Base-by-base conservation (phyloP, 2,113 vertebrate species). In the Paralichthys olivaceus region DNA sequence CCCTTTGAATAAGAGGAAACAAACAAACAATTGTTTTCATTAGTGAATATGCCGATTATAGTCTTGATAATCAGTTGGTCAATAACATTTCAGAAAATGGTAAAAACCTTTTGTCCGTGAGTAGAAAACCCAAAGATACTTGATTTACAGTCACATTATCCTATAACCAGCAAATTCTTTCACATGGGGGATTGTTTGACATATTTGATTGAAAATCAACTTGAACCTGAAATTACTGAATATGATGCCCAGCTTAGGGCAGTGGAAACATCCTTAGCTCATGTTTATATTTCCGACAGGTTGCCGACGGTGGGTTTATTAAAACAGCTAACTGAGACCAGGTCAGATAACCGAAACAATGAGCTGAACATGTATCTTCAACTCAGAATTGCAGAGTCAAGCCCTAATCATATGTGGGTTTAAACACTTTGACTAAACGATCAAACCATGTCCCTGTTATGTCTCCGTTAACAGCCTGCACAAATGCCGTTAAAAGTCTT, bases 401-500 rank as follows among this genome's bases (percentile, higher is more conserved):
- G 37, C 37, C 37, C 37, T 40, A 40, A 40, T 40, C 12, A 40
- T 40, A 9, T 40, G 37, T 40, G 37, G 37, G 12, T 4, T 40
- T 40, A 12, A 11, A 13, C 12, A 40, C 12, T 11, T 40, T 40
- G 37, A 13, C 37, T 1, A 40, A 40, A 13, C 28, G 3, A 29
- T 29, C 28, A 43, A 43, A 43, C 8, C 40, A 43, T 43, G 7
- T 43, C 40, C 40, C 8, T 43, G 40, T 43, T 43, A 11, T 43
- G 2, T 43, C 2, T 43, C 13, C 8, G 40, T 43, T 43, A 43
- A 63, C 45, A 59, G 3, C 25, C 29, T 72, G 51, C 8, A 60
- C 17, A 70, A 54, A 74, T 22, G 2, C 47, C 45, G 54, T 29
- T 40, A 28, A 72, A 75, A 26, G 34, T 34, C 25, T 22, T 47